Base-by-base conservation (phyloP, 2,888 invertebrate species). In the Hydraecia micacea region DNA sequence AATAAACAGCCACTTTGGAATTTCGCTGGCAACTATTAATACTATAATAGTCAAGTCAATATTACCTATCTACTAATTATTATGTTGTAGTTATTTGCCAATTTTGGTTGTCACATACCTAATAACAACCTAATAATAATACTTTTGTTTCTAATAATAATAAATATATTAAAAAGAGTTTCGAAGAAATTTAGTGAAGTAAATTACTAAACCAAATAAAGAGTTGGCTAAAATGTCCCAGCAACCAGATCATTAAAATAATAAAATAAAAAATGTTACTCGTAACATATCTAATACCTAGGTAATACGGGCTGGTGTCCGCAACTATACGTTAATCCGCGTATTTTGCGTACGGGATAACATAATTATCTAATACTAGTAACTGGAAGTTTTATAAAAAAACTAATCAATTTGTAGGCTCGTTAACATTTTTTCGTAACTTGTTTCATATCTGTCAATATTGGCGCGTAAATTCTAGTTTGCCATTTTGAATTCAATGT, bases 1-100 rank as follows among this genome's bases (percentile, higher is more conserved):
- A 88, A 88, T 87, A 88, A 87, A 86, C 87, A 87, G 87, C 80
- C 79, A 80, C 75, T 83, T 85, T 80, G 84, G 88, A 87, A 88
- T 87, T 92, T 86, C 78, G 88, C 81, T 86, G 71, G 85, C 73
- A 70, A 83, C 15, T 84, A 82, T 75, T 66, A 79, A 69, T 67
- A 71, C 67, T 75, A 15, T 39, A 68, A 25, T 28, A 60, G 9
- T 63, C 21, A 69, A 65, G 58, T 52, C 62, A 81, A 62, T 76
- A 63, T 28, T 42, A 74, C 15, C 42, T 55, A 36, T 18, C 2
- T 60, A n/a, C 36, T 5, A 32, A 63, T 55, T 52, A 46, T 32
- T 18, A 32, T 58, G 13, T 15, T 58, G 15, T 32, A 11, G 15
- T 15, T 39, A 39, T 36, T 82, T 71, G 32, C 7, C 21, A 55